A percentile compares a stretch with the other conserved stretches of the same genome.
Conservation (phyloP, 1,140 invertebrate species). For the Tetraneura akinire region DNA sequence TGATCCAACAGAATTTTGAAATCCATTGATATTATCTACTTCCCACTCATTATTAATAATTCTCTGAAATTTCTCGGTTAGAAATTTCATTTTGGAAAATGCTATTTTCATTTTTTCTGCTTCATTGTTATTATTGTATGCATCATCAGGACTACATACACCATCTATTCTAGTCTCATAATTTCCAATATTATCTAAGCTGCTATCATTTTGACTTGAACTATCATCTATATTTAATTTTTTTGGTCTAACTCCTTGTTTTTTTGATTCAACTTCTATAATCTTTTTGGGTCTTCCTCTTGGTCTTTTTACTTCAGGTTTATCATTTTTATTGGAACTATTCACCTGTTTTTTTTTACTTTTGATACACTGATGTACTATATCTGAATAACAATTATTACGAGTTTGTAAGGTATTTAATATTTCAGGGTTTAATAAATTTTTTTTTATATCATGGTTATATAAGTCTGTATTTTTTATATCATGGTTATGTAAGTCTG, state of each 20-base stretch:
- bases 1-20: not conserved
- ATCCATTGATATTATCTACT: not conserved
- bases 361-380: not conserved
- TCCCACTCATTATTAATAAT: not conserved
- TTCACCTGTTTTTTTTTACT: constrained; percentile 6
- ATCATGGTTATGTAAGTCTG: not conserved
- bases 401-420: constrained; percentile 45
- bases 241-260: constrained; percentile 23
- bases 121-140: constrained; percentile 14
- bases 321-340: not conserved
- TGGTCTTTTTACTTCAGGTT: constrained; percentile 22
- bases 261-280: not conserved
- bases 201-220: not conserved
- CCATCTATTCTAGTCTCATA: not conserved
- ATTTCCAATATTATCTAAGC: not conserved
- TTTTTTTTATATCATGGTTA: constrained; percentile 38
- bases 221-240: not conserved
- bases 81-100: not conserved
- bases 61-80: not conserved
- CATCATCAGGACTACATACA: not conserved
- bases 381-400: constrained; percentile 43
- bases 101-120: not conserved
- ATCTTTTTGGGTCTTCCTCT: constrained; percentile 39
- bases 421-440: constrained; percentile 46
- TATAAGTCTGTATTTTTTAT: no score